These are phyloP conservation scores for Hypercompe scribonia DNA, from an alignment of 2,888 invertebrate genomes.

Conservation along the genomic window DNA sequence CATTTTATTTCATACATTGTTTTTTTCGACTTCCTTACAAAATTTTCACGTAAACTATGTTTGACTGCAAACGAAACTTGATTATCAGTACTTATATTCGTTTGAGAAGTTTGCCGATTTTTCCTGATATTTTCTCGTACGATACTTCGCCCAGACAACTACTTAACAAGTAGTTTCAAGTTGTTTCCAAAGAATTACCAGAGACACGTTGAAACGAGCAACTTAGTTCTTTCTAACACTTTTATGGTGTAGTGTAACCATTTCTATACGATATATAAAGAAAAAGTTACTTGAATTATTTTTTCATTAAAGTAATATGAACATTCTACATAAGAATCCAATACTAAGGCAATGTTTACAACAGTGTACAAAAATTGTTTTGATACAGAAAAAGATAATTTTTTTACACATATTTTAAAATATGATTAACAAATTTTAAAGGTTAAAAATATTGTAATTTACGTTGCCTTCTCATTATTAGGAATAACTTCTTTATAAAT, in stretches of 20 bases:
- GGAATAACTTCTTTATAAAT: no score
- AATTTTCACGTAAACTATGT: not conserved
- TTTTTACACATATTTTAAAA: no score
- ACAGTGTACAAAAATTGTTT: no score
- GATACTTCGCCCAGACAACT: slow-evolving; percentile 7
- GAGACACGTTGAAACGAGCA: slow-evolving; percentile 4
- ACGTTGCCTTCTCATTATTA: no score
- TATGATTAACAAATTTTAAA: no score
- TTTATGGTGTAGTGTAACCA: not conserved
- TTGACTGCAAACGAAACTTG: slow-evolving; percentile 1
- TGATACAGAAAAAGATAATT: no score
- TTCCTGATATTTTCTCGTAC: slow-evolving; percentile 8
- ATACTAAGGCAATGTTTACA: no score
- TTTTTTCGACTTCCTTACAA: no score
- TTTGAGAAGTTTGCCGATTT: slow-evolving; percentile 15
- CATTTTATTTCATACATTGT: no score
- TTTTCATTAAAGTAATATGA: not conserved
- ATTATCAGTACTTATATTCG: not conserved
- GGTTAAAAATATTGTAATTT: no score
- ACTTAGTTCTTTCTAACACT: slow-evolving; percentile 1
- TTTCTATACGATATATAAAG: not conserved
- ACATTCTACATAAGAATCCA: not conserved
- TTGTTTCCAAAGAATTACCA: slow-evolving; percentile 22
- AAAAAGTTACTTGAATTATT: not conserved
- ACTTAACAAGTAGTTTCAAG: slow-evolving; percentile 22